Evolutionary conservation across 1,140 invertebrate genomes (phyloP).

Genomic region (Cydia pomonella): DNA sequence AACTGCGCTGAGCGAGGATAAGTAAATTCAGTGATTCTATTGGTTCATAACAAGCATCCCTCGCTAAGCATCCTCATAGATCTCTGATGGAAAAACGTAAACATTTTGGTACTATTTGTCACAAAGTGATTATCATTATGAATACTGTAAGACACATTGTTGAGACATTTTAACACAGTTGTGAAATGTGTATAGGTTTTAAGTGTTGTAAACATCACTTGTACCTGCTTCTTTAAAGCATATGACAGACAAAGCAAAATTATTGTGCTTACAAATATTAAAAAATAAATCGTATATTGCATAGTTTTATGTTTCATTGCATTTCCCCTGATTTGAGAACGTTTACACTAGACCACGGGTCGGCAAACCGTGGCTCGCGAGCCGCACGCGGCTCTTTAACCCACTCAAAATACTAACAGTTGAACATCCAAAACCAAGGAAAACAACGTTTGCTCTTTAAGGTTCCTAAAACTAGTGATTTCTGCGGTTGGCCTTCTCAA

Average conservation of each 20-base stretch:
- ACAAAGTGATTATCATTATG: constrained; percentile 44
- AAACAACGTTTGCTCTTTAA: too few species aligned
- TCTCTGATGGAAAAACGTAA: not conserved
- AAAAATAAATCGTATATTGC: constrained; percentile 79
- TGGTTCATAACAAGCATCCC: too few species aligned
- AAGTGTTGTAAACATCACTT: constrained; percentile 76
- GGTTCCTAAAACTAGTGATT: too few species aligned
- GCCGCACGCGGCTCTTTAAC: too few species aligned
- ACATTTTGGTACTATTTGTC: constrained; percentile 40
- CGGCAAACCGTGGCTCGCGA: too few species aligned
- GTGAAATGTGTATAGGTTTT: constrained; percentile 58
- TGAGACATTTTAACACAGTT: constrained; percentile 44
- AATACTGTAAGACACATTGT: constrained; percentile 39
- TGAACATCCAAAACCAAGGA: too few species aligned
- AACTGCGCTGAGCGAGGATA: too few species aligned
- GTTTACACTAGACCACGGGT: too few species aligned
- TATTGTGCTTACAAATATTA: constrained; percentile 76
- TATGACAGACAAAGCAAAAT: constrained; percentile 79
- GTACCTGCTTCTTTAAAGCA: constrained; percentile 77
- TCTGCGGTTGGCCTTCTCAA: too few species aligned
- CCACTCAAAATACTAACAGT: too few species aligned
- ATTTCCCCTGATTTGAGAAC: constrained; percentile 17
- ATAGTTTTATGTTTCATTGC: constrained; percentile 52
- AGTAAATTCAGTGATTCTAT: too few species aligned
- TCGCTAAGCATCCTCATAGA: too few species aligned